Percentiles rank a stretch among this genome's conserved stretches.
Evolutionary conservation across 2,113 vertebrate genomes (phyloP).

Genomic region (Reinhardtius hippoglossoides): DNA sequence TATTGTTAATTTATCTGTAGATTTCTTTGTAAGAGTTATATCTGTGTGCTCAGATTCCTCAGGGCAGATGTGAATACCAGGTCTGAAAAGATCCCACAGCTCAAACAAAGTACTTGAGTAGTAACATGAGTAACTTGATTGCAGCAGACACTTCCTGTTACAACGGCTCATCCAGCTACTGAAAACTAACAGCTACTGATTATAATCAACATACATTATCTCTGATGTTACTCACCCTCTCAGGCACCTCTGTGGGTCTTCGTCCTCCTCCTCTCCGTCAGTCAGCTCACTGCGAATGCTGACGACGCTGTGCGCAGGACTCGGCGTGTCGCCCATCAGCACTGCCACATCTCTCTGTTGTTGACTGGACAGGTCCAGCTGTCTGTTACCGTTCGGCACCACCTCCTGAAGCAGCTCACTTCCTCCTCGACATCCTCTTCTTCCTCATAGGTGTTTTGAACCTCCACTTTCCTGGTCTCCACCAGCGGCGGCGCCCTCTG

Average conservation of each 20-base stretch:
- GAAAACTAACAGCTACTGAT: neutral
- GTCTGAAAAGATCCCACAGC: no score
- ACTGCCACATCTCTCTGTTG: conserved; percentile 79
- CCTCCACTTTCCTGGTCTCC: conserved; percentile 29
- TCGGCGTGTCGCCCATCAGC: conserved; percentile 89
- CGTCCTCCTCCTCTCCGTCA: conserved; percentile 88
- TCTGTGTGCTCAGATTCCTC: no score
- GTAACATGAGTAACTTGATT: no score
- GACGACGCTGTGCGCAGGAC: conserved; percentile 92
- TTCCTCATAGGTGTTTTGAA: conserved; percentile 80
- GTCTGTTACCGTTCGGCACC: conserved; percentile 72
- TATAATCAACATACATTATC: no score
- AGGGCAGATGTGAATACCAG: no score
- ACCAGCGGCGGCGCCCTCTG: conserved; percentile 42
- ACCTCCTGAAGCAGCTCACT: conserved; percentile 80
- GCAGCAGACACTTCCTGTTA: no score
- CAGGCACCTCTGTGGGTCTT: conserved; percentile 81
- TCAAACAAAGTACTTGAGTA: no score
- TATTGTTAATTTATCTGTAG: no score
- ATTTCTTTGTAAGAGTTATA: no score
- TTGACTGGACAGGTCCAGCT: conserved; percentile 67
- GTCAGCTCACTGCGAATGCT: conserved; percentile 92
- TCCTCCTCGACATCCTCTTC: conserved; percentile 77
- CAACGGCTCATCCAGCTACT: neutral
- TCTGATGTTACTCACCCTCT: conserved; percentile 84